phyloP scores from a whole-genome alignment of 2,113 vertebrate species.

The Cyanistes caeruleus region DNA sequence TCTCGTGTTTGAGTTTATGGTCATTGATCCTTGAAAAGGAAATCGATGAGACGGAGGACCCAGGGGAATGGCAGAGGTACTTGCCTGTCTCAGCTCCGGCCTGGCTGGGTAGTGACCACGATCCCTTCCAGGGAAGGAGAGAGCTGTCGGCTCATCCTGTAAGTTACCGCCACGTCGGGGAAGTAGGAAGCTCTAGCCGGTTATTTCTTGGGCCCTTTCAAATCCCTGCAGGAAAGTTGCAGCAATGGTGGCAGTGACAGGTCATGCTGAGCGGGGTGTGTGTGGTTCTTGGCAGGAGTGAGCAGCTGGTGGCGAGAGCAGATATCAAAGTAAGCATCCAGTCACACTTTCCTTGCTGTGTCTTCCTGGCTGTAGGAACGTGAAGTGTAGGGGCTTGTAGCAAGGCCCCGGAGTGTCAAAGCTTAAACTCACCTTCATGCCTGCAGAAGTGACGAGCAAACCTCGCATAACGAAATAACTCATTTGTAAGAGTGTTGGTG shows the following conservation, averaged over 20 bases:
- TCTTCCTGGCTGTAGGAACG: not conserved
- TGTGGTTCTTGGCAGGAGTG: not conserved
- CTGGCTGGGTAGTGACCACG: not conserved
- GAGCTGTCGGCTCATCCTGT: not conserved
- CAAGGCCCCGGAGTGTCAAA: not conserved
- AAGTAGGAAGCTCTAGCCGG: not conserved
- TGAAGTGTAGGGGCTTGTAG: not conserved
- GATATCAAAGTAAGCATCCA: accelerated
- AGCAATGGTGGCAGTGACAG: not conserved
- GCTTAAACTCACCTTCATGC: not conserved
- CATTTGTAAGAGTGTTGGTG: not conserved
- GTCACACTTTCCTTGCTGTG: not conserved
- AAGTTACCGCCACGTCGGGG: not conserved
- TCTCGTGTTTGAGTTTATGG: not conserved
- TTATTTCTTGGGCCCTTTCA: not conserved
- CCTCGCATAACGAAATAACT: accelerated
- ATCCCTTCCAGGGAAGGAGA: accelerated
- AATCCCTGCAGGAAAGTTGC: not conserved
- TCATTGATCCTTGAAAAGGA: not conserved
- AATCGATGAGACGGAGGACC: not conserved
- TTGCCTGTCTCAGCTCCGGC: not conserved
- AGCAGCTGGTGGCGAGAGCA: not conserved
- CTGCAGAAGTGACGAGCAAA: not conserved
- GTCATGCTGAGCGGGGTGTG: not conserved
- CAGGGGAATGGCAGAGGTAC: not conserved